These are phyloP conservation scores for Colossoma macropomum DNA, from an alignment of 2,113 vertebrate genomes.

Conservation along the genomic window DNA sequence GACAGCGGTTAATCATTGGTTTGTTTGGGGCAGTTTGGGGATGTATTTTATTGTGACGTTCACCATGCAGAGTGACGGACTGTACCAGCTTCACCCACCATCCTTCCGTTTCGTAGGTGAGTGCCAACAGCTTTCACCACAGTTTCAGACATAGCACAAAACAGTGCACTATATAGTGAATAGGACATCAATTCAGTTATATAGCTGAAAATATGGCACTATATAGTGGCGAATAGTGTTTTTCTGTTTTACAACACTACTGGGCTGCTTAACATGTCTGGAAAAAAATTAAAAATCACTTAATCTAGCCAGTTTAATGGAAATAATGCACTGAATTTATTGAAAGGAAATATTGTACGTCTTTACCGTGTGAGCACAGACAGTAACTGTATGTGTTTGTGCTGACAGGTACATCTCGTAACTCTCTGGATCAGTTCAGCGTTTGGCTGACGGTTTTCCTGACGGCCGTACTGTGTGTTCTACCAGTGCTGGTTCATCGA, in stretches of 20 bases:
- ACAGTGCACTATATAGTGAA: too few relatives aligned
- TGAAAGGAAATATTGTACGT: too few relatives aligned
- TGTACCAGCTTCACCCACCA: constrained; percentile 80
- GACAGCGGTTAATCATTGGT: constrained; percentile 91
- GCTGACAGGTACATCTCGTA: constrained; percentile 85
- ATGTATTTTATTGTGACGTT: constrained; percentile 91
- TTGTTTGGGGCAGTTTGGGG: constrained; percentile 91
- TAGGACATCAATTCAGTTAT: too few relatives aligned
- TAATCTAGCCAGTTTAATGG: too few relatives aligned
- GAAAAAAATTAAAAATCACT: too few relatives aligned
- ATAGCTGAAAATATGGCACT: too few relatives aligned
- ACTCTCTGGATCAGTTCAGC: constrained; percentile 83
- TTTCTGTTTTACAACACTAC: too few relatives aligned
- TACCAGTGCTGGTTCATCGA: constrained; percentile 83
- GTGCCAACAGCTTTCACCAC: constrained; percentile 34
- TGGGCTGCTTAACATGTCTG: too few relatives aligned
- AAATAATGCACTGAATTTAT: too few relatives aligned
- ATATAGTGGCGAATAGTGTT: too few relatives aligned
- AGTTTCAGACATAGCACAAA: too few relatives aligned
- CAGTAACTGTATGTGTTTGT: constrained; percentile 42
- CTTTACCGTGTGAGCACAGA: constrained; percentile 2
- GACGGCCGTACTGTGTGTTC: constrained; percentile 83
- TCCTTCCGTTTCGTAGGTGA: constrained; percentile 91
- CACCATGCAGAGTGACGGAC: constrained; percentile 90
- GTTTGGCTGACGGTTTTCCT: constrained; percentile 89